Conservation (phyloP, 2,113 vertebrate species). For the Rafetus swinhoei region DNA sequence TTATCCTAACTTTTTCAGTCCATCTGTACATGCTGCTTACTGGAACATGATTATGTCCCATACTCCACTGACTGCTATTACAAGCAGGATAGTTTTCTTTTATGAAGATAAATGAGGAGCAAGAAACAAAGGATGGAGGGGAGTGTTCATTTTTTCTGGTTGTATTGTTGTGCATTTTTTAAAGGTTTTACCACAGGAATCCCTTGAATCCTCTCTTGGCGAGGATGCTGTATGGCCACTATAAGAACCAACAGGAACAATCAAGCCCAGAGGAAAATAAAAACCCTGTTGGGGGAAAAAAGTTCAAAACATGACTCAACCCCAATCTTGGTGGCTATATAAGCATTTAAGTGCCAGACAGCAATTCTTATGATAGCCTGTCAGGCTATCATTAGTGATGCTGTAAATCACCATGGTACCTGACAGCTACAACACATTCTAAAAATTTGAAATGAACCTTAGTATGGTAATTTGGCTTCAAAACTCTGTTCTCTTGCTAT, state of each 20-base stretch:
- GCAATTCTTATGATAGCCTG: background rate
- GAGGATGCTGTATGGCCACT: background rate
- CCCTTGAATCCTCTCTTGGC: background rate
- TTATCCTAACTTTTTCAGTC: background rate
- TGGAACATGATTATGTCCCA: background rate
- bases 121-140: background rate
- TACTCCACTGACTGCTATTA: rapidly evolving
- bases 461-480: background rate
- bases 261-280: background rate
- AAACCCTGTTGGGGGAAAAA: background rate
- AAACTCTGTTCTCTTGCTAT: background rate
- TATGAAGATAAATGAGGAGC: background rate
- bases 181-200: background rate
- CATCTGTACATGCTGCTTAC: background rate
- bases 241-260: background rate
- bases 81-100: background rate
- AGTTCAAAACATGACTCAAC: conserved; percentile 14
- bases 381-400: background rate
- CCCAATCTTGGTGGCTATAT: background rate
- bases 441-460: background rate
- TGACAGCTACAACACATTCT: conserved; percentile 3
- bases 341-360: conserved; percentile 27
- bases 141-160: background rate
- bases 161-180: background rate
- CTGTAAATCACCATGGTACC: background rate